Base-by-base conservation (phyloP, 2,888 invertebrate species). In the Nemoura dubitans region DNA sequence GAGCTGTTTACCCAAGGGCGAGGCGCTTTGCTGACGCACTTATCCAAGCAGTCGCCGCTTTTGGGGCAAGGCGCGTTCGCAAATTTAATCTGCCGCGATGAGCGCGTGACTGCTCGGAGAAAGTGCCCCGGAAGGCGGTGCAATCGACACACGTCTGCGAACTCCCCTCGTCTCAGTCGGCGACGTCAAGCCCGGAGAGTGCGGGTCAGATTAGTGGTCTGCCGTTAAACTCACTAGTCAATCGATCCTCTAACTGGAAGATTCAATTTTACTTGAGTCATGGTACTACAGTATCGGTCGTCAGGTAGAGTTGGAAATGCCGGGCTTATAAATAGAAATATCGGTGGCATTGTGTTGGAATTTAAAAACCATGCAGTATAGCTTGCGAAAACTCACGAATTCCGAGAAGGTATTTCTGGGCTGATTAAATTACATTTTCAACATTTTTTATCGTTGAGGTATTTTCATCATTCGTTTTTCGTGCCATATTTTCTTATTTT, bases 21-120 rank as follows among this genome's bases (percentile, higher is more conserved):
- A 2, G 14, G 21, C 59, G 59, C 59, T 59, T 59, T 59, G 59
- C 21, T 21, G 6, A 21, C 78, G 76, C 78, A 14, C 26, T 5
- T 29, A 28, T 16, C 16, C 78, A 27, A 26, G 25, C 26, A 10
- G 2, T 30, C 27, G 26, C 76, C 28, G 14, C 59, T 27, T 10
- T 14, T 3, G 16, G 25, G 0, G 59, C 27, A 1, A 27, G 76
- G 7, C 27, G 27, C 25, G 59, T 59, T n/a, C n/a, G 25, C 84
- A 76, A 84, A 84, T 84, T 84, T 84, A 84, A 84, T 84, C 43
- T 76, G 59, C 59, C 59, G 76, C 84, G 36, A 84, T 83, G 84
- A 26, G 84, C 84, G 84, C 76, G 59, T 76, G 59, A 43, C 16
- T 16, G 43, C 1, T 14, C 25, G 43, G 1, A 6, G 6, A 29